Base-by-base conservation (phyloP, 2,113 vertebrate species). In the Catharus bicknelli region DNA sequence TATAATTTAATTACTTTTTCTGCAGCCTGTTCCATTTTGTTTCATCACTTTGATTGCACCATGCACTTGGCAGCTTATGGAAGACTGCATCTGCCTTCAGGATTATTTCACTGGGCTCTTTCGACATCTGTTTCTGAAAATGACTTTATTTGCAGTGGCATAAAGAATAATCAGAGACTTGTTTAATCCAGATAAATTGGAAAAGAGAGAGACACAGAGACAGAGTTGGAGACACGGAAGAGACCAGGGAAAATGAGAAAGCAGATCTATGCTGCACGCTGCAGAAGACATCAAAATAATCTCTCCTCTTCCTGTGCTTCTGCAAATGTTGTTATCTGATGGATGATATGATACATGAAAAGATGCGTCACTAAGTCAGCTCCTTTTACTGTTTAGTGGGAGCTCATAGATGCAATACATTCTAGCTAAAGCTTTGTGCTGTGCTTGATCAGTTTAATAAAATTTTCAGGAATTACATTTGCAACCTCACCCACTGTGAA, bases 1-100 rank as follows among this genome's bases (percentile, higher is more conserved):
- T 88, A 92, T 96, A 96, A 97, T 97, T 95, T 97, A 96, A 96
- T 97, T 97, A 97, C 95, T 93, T 95, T 97, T 94, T 94, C 85
- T 96, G 82, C 92, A 96, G 95, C 94, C 96, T 97, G 93, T 91
- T 94, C 94, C 90, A 95, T 96, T 97, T 97, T 96, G 94, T 92
- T 96, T 96, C 95, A 96, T 94, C 93, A 92, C 90, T 95, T 93
- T 95, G 95, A 96, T 95, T 97, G 95, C 92, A 86, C 93, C 88
- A 95, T 91, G 92, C 67, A 47, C 69, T 94, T 93, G 90, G 91
- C 93, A 91, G 93, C 73, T 96, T 95, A 95, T 77, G 88, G 96
- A 94, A 95, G 93, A 93, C 89, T 95, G 89, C 94, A 94, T 94
- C 94, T 96, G 95, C 96, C 96, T 93, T 92, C 95, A 97, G 95